Evolutionary conservation across 2,113 vertebrate genomes (phyloP).

Genomic region (Panthera uncia): DNA sequence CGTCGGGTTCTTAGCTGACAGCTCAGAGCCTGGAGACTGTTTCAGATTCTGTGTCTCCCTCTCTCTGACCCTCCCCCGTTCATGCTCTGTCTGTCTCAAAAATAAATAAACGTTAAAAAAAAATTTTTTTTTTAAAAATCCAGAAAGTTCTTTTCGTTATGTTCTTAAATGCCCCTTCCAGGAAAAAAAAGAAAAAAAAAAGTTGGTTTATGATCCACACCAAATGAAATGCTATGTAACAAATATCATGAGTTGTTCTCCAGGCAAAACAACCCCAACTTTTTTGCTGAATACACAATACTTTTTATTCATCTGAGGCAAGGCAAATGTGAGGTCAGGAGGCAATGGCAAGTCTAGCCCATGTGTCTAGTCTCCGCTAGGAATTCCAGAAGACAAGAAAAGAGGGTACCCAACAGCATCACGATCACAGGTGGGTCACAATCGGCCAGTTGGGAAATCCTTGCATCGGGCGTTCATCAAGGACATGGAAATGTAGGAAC

Average conservation of each 20-base stretch:
- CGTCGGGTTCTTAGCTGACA: too few relatives aligned
- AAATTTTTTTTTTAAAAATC: neutral
- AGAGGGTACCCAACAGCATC: neutral
- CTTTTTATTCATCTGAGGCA: neutral
- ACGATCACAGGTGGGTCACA: neutral
- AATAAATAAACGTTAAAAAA: too few relatives aligned
- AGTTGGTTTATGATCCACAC: neutral
- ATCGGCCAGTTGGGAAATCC: neutral
- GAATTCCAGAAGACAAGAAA: neutral
- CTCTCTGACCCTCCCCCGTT: too few relatives aligned
- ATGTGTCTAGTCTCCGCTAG: neutral
- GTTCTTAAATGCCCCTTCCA: neutral
- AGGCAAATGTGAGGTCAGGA: neutral
- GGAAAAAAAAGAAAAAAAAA: neutral
- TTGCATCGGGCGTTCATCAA: neutral
- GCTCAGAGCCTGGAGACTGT: too few relatives aligned
- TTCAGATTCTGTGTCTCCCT: too few relatives aligned
- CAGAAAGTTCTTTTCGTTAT: neutral
- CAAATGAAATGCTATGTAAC: slow-evolving; percentile 32
- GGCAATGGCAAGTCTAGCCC: neutral
- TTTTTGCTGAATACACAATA: neutral
- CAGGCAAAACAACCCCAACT: neutral
- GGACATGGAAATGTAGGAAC: neutral
- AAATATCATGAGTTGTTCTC: slow-evolving; percentile 9
- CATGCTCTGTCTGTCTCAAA: too few relatives aligned